Base-by-base conservation (phyloP, 2,888 invertebrate species). In the Apamea epomidion region DNA sequence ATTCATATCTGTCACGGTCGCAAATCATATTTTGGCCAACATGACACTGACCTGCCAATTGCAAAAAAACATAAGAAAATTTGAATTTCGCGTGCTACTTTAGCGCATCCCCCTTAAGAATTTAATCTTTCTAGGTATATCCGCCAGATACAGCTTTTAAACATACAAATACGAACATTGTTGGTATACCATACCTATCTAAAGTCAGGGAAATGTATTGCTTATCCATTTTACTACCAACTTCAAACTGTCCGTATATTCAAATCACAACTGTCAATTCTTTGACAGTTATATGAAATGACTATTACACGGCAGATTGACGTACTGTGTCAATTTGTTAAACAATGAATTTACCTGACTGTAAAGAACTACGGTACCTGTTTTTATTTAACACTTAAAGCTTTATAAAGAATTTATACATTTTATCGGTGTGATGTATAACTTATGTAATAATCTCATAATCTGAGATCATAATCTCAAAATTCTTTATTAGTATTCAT, bases 381-480 rank as follows among this genome's bases (percentile, higher is more conserved):
- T 58, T 18, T 67, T 42, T 60, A 73, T 65, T 74, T 54, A 29
- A 60, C 45, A 80, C 54, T 72, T 18, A 21, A 29, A 42, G 16
- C 1, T 60, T 72, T 64, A 68, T 77, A 64, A 74, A 69, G 21
- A 58, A 32, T 45, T 70, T 64, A 37, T 37, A 58, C 10, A 65
- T 74, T 74, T 71, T 68, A 74, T 64, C 74, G 18, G 48, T 67
- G 82, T 73, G 65, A 67, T 70, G 60, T 80, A 65, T 67, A 74
- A 79, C 54, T 75, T 74, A 69, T 45, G 60, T 71, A 79, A 81
- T 77, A 60, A 88, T 81, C 71, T 78, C 54, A 69, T 73, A 85
- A 32, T 69, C 67, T 64, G 51, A 88, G 78, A 82, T 81, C 58
- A 73, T 76, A 68, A 89, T 85, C 85, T 85, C 32, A 25, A 72